These are phyloP conservation scores for Homalodisca vitripennis DNA, from an alignment of 1,140 invertebrate genomes.

Conservation along the genomic window DNA sequence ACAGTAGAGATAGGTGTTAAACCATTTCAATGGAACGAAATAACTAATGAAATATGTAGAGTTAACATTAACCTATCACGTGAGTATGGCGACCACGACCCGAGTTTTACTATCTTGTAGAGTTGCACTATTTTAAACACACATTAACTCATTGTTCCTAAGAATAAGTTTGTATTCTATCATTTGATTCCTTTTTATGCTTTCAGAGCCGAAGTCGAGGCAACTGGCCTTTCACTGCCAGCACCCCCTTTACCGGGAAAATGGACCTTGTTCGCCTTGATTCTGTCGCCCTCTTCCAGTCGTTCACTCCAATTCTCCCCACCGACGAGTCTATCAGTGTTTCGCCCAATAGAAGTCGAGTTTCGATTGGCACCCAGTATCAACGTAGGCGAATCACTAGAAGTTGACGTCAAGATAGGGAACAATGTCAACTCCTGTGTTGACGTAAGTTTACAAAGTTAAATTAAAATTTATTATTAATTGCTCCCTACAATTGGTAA, in stretches of 20 bases:
- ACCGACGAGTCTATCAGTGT: constrained; percentile 55
- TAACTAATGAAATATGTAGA: too few species aligned
- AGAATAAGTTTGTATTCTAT: too few species aligned
- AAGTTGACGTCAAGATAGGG: constrained; percentile 62
- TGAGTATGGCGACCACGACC: too few species aligned
- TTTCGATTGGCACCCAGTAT: constrained; percentile 56
- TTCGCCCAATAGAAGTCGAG: constrained; percentile 58
- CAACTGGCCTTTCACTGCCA: constrained; percentile 54
- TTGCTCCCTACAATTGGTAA: too few species aligned
- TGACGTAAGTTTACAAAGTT: constrained; percentile 58
- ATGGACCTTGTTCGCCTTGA: constrained; percentile 59
- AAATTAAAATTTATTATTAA: too few species aligned
- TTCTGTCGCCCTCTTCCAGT: constrained; percentile 49
- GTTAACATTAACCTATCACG: too few species aligned
- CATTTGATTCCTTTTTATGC: too few species aligned
- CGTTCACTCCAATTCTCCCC: constrained; percentile 55
- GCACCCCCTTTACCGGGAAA: constrained; percentile 58
- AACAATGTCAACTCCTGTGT: constrained; percentile 65
- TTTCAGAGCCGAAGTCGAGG: constrained; percentile 45
- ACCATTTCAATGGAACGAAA: too few species aligned
- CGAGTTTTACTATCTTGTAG: too few species aligned
- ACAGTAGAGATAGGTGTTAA: too few species aligned
- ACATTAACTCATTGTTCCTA: too few species aligned
- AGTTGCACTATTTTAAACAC: too few species aligned
- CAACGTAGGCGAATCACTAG: constrained; percentile 58